A percentile compares a stretch with the other conserved stretches of the same genome.
Evolutionary conservation across 2,797 vertebrate genomes (phyloP).

Genomic region (Siniperca obscura): DNA sequence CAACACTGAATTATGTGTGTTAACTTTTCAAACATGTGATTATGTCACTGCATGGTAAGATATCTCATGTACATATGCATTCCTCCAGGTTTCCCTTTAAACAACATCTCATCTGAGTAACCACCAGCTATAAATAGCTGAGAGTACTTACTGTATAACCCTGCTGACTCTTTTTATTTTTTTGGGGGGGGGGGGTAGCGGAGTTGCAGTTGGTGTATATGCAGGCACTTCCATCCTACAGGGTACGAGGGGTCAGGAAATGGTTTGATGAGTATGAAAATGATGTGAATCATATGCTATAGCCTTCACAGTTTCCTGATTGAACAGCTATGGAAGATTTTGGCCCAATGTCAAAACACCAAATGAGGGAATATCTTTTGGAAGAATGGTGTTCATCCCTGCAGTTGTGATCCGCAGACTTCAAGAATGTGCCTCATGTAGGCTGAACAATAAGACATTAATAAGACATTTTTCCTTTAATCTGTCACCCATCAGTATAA

Average conservation of each 20-base stretch:
- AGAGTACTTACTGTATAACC: slow-evolving; percentile 60
- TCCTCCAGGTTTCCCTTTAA: slow-evolving; percentile 63
- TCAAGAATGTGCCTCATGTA: background rate
- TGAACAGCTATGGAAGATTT: background rate
- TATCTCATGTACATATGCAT: slow-evolving; percentile 66
- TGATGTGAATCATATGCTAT: background rate
- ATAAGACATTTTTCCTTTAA: background rate
- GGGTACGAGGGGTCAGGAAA: background rate
- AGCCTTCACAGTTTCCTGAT: background rate
- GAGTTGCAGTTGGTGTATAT: slow-evolving; percentile 47
- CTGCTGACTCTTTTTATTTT: slow-evolving; percentile 27
- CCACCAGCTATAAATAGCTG: slow-evolving; percentile 60
- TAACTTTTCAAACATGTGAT: slow-evolving; percentile 70
- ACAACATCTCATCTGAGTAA: slow-evolving; percentile 58
- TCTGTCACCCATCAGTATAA: background rate
- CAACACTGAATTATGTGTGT: slow-evolving; percentile 59
- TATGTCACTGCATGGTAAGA: slow-evolving; percentile 44
- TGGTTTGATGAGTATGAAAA: slow-evolving; percentile 9
- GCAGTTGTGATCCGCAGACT: background rate
- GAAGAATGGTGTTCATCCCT: background rate
- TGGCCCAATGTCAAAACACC: background rate
- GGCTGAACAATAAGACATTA: background rate
- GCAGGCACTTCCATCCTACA: background rate
- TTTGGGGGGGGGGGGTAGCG: slow-evolving; percentile 32
- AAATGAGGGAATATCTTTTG: background rate